Percentiles rank a stretch among this genome's conserved stretches.
phyloP scores from a whole-genome alignment of 2,113 vertebrate species.

The Pluvianellus socialis region DNA sequence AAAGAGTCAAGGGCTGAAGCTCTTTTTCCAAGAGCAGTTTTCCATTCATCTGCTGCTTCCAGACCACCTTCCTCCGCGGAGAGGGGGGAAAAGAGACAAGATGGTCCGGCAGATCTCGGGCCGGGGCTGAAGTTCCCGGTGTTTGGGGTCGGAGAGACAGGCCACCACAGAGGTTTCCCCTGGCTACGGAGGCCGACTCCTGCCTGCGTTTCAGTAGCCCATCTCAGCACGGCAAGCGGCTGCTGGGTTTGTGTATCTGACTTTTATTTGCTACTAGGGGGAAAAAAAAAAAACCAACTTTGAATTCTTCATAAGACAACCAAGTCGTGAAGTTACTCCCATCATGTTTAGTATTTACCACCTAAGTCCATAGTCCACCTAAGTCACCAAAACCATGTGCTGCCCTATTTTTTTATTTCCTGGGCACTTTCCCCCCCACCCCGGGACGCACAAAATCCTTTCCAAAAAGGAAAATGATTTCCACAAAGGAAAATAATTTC shows the following conservation, averaged over 20 bases:
- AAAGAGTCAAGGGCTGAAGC: background rate
- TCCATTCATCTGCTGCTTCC: too few relatives aligned
- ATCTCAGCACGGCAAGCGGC: accelerated
- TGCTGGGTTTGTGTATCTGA: background rate
- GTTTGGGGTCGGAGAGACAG: background rate
- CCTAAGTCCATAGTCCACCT: background rate
- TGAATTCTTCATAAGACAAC: background rate
- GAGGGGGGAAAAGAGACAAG: background rate
- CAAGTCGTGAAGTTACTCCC: background rate
- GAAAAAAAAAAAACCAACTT: background rate
- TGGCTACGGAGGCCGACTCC: background rate
- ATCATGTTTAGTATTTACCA: background rate
- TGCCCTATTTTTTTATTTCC: background rate
- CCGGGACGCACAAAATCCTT: background rate
- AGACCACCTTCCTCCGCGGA: background rate
- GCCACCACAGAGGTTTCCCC: background rate
- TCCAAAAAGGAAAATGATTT: background rate
- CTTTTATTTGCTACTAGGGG: background rate
- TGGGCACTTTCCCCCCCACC: accelerated
- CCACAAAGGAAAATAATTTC: background rate
- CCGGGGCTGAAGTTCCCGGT: too few relatives aligned
- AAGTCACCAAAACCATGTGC: background rate
- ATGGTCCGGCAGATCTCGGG: background rate
- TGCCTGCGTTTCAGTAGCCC: background rate
- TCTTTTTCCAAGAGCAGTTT: background rate